Percentiles rank a stretch among this genome's conserved stretches.
Evolutionary conservation across 2,113 vertebrate genomes (phyloP).

Genomic region (Lota lota): DNA sequence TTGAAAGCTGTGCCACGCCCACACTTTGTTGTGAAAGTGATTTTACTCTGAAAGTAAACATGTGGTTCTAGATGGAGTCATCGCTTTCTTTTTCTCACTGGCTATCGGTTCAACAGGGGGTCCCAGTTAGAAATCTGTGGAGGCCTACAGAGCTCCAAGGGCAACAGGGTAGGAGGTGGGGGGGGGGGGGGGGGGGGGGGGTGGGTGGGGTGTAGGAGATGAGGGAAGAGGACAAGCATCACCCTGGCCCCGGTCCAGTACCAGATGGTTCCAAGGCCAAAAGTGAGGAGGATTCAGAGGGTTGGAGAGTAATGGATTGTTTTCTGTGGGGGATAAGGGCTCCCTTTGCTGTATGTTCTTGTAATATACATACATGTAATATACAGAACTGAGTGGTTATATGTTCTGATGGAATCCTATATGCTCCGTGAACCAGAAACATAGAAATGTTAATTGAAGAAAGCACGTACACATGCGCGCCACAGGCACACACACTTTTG

Average conservation of each 20-base stretch:
- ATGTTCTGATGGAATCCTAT: too few relatives aligned
- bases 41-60: constrained; percentile 36
- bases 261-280: constrained; percentile 26
- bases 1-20: not conserved
- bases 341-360: not conserved
- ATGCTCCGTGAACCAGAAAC: too few relatives aligned
- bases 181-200: constrained; percentile 12
- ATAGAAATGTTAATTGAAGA: too few relatives aligned
- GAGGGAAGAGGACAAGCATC: constrained; percentile 18
- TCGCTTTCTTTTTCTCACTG: constrained; percentile 30
- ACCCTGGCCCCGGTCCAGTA: constrained; percentile 33
- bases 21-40: not conserved
- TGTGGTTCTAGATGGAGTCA: constrained; percentile 61
- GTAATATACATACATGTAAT: too few relatives aligned
- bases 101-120: constrained; percentile 21
- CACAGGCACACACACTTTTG: constrained; percentile 15
- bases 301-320: constrained; percentile 4
- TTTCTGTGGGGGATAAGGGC: not conserved
- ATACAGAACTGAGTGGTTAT: too few relatives aligned
- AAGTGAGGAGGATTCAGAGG: constrained; percentile 1
- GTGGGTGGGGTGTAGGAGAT: constrained; percentile 15
- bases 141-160: constrained; percentile 37
- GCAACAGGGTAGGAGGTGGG: constrained; percentile 26
- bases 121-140: constrained; percentile 22
- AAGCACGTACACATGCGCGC: too few relatives aligned